A percentile compares a stretch with the other conserved stretches of the same genome.
Evolutionary conservation across 2,113 vertebrate genomes (phyloP).

Genomic region (Rana temporaria): DNA sequence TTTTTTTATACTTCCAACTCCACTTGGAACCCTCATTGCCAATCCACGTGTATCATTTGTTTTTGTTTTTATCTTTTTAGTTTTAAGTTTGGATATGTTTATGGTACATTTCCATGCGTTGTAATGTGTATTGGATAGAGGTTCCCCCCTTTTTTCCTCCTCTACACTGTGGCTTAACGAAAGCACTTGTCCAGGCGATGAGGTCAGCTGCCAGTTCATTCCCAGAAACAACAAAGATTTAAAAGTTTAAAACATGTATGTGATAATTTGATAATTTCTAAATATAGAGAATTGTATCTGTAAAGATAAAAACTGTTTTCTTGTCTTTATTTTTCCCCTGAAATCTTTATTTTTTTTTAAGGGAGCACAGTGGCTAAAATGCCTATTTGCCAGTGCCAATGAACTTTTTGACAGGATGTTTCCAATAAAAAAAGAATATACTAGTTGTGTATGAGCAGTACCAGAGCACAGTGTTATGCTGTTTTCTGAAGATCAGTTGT

Average conservation of each 20-base stretch:
- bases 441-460: background rate
- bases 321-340: slow-evolving; percentile 68
- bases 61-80: slow-evolving; percentile 65
- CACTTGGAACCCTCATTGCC: background rate
- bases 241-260: slow-evolving; percentile 67
- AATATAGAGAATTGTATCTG: slow-evolving; percentile 66
- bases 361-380: slow-evolving; percentile 72
- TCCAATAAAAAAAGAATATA: background rate
- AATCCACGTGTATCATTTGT: background rate
- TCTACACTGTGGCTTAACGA: slow-evolving; percentile 64
- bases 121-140: slow-evolving; percentile 61
- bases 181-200: slow-evolving; percentile 58
- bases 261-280: slow-evolving; percentile 75
- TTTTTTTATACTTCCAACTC: background rate
- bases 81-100: slow-evolving; percentile 66
- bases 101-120: slow-evolving; percentile 62
- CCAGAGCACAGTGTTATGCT: background rate
- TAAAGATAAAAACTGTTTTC: slow-evolving; percentile 64
- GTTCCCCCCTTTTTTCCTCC: slow-evolving; percentile 59
- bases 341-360: slow-evolving; percentile 59
- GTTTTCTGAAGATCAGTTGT: background rate
- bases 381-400: slow-evolving; percentile 83
- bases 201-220: slow-evolving; percentile 67
- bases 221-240: slow-evolving; percentile 60
- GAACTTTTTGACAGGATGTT: slow-evolving; percentile 42